Evolutionary conservation across 2,888 invertebrate species (phyloP), one percentile per base, ranked within the genome.

Genomic region (Cyaniris semiargus): DNA sequence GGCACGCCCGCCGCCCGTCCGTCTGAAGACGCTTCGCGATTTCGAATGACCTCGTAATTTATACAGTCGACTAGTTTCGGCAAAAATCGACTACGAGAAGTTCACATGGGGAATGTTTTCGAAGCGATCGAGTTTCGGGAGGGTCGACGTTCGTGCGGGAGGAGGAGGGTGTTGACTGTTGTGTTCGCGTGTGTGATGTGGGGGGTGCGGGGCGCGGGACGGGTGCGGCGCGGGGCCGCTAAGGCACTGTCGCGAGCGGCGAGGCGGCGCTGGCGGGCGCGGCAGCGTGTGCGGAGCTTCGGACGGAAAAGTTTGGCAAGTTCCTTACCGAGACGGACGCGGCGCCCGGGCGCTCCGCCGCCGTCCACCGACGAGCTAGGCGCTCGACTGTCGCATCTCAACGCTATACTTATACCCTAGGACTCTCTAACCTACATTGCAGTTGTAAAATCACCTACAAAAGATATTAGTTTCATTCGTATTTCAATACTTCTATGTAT

Each of bases 391-490:
- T 90, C 90, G 89, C 89, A 87, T 89, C 88, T 90, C 87, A 86
- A 89, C 88, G 88, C 88, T 89, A 86, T 87, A 89, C 92, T 91
- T 93, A 92, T 89, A 87, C 86, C 84, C 85, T 91, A 66, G 66
- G 89, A 87, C 86, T 88, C 85, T 89, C 90, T 93, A 93, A 91
- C 91, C 93, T 93, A 93, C 93, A 86, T 91, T 93, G 93, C 93
- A 89, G 89, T 94, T 94, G 94, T 94, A 94, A 94, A 93, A 93
- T 94, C 93, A 90, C 92, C 94, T 94, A 94, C 94, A 94, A 94
- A 94, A 94, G 94, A 94, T 94, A 94, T 94, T 94, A 94, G 90
- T 93, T 94, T 93, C 93, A 91, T 94, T 90, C 93, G 90, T 90
- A 90, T 93, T 92, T 91, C 86, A 88, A 87, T 91, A 92, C 87